Base-by-base conservation (phyloP, 1,140 invertebrate species). In the Parapsyche elsis region DNA sequence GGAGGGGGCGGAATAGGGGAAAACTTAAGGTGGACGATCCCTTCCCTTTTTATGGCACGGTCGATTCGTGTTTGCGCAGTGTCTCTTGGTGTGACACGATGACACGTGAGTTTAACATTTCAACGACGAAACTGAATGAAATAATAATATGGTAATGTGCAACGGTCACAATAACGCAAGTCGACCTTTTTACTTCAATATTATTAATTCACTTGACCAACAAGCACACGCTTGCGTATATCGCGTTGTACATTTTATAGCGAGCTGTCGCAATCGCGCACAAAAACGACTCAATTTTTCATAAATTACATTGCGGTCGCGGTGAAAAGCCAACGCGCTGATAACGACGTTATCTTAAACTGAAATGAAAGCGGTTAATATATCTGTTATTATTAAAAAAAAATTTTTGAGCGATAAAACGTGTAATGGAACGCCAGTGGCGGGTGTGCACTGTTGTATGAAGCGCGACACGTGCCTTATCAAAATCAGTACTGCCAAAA, bases 101-200 rank as follows among this genome's bases (percentile, higher is more conserved):
- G 59, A 61, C 59, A 61, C 59, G 59, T 21, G 19, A 61, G n/a
- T 61, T 38, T 24, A 61, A 61, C 21, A 61, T 61, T 61, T 61
- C 21, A 61, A 16, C 9, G 2, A 53, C 19, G 21, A 16, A 16
- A 53, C 49, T 16, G 49, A 53, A 53, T 53, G 49, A 61, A 61
- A 61, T 24, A 61, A 61, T 61, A 61, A 61, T 24, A 24, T 24
- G 21, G 59, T 24, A 61, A 61, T 61, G 49, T 53, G 49, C 49
- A 53, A 7, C 30, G 30, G 30, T 1, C 30, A 38, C 7, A 38
- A 38, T 38, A 38, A 38, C 30, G 30, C 1, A 38, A 38, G 12
- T 2, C 49, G 49, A 53, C 49, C 49, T 53, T 38, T 38, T 38
- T 16, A 53, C 49, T 53, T 53, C 49, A 16, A 53, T 53, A 53